phyloP scores from a whole-genome alignment of 2,797 vertebrate genomes.

The Sebastolobus altivelis region DNA sequence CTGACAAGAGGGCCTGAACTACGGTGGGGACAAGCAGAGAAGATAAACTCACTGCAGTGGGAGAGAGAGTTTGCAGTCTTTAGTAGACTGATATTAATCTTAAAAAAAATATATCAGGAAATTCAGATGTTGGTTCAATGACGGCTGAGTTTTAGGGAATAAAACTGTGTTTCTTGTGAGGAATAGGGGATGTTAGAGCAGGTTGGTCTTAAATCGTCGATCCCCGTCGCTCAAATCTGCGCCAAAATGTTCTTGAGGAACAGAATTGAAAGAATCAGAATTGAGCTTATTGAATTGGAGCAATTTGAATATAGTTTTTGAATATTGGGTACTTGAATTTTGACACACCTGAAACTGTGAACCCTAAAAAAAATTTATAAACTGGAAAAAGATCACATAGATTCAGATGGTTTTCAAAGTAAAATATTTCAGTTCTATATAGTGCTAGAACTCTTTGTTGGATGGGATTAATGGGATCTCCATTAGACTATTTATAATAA shows the following conservation, averaged over 20 bases:
- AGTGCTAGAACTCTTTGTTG: not conserved
- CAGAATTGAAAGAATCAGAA: too few relatives aligned
- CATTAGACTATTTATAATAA: too few relatives aligned
- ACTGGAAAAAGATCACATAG: not conserved
- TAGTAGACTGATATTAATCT: not conserved
- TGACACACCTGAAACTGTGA: not conserved
- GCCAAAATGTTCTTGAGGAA: too few relatives aligned
- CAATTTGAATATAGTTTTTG: too few relatives aligned
- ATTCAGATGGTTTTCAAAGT: not conserved
- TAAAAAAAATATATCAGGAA: not conserved
- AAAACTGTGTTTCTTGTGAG: not conserved
- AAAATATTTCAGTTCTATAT: not conserved
- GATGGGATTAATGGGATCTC: too few relatives aligned
- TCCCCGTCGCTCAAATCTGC: not conserved
- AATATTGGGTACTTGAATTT: too few relatives aligned
- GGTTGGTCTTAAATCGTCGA: not conserved
- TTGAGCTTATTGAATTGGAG: too few relatives aligned
- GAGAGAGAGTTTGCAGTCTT: not conserved
- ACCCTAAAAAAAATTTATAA: not conserved
- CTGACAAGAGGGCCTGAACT: conserved; percentile 11
- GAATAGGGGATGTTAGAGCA: not conserved
- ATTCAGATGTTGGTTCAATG: not conserved
- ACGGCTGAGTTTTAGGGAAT: not conserved
- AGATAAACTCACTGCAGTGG: not conserved
- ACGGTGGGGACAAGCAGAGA: too few relatives aligned